Conservation (phyloP, 2,113 vertebrate species). For the Oryzias celebensis region DNA sequence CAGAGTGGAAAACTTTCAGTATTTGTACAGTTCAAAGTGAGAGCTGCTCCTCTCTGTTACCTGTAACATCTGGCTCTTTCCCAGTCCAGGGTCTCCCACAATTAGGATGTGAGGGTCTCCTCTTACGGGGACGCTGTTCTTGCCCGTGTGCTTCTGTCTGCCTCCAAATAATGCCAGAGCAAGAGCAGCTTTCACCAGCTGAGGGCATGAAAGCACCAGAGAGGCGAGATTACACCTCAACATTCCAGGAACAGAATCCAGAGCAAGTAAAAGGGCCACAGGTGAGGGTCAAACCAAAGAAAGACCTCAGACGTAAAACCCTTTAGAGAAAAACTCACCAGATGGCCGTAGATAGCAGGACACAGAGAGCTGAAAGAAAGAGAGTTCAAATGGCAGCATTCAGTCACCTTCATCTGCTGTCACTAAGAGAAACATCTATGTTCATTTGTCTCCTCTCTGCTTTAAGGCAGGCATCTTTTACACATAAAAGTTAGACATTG, state of each 20-base stretch:
- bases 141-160: constrained; percentile 89
- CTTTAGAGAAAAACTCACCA: constrained; percentile 77
- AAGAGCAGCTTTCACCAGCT: constrained; percentile 96
- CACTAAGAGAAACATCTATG: no score
- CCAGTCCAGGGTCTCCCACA: constrained; percentile 96
- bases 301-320: not conserved
- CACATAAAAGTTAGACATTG: no score
- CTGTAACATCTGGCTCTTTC: constrained; percentile 98
- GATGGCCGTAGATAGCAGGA: constrained; percentile 94
- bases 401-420: no score
- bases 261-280: not conserved
- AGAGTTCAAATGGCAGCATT: not conserved
- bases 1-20: not conserved
- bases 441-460: no score
- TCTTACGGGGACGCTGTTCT: constrained; percentile 92
- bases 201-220: constrained; percentile 22
- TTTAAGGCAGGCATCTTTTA: no score
- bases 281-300: not conserved
- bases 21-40: not conserved
- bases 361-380: constrained; percentile 86
- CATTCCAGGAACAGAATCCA: not conserved
- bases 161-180: constrained; percentile 90
- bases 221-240: not conserved
- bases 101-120: constrained; percentile 94
- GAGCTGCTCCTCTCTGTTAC: constrained; percentile 61